These are phyloP conservation scores for Holothuria scabra DNA, from an alignment of 53 echinoderm and acorn worm genomes.

Conservation along the genomic window DNA sequence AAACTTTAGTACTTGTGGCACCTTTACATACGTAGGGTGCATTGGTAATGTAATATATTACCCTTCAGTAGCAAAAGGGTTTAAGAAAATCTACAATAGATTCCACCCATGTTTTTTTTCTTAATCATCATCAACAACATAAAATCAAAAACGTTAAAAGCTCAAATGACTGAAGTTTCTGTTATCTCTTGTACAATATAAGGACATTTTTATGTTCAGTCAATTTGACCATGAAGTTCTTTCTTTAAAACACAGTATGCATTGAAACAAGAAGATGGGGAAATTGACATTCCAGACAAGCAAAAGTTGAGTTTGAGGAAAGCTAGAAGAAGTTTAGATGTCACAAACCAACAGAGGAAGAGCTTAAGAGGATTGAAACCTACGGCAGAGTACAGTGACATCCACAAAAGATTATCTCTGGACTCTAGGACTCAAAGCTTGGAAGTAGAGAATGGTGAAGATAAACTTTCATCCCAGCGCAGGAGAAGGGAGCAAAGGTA, in stretches of 20 bases:
- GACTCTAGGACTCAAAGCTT: constrained; percentile 17
- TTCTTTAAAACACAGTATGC: constrained; percentile 58
- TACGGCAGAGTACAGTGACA: constrained; percentile 49
- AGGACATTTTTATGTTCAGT: no score
- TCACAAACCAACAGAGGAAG: constrained; percentile 64
- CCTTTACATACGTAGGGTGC: no score
- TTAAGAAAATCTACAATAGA: no score
- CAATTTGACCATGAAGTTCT: no score
- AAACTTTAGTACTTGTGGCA: no score
- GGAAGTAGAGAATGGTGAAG: constrained; percentile 33
- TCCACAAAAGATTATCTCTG: constrained; percentile 63
- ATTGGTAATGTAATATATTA: no score
- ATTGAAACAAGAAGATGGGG: constrained; percentile 94
- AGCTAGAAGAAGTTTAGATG: constrained; percentile 80
- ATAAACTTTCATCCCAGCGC: constrained; percentile 50
- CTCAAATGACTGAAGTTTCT: no score
- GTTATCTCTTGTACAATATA: no score
- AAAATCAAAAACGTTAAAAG: no score
- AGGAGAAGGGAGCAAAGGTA: constrained; percentile 72
- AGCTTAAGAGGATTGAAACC: constrained; percentile 72
- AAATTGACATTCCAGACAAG: constrained; percentile 90
- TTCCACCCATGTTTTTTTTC: no score
- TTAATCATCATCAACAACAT: no score
- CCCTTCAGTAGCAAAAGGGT: no score
- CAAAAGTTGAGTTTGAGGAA: constrained; percentile 85